A percentile compares a stretch with the other conserved stretches of the same genome.
Conservation (phyloP, 2,888 invertebrate genomes). For the Drosophila histrio region DNA sequence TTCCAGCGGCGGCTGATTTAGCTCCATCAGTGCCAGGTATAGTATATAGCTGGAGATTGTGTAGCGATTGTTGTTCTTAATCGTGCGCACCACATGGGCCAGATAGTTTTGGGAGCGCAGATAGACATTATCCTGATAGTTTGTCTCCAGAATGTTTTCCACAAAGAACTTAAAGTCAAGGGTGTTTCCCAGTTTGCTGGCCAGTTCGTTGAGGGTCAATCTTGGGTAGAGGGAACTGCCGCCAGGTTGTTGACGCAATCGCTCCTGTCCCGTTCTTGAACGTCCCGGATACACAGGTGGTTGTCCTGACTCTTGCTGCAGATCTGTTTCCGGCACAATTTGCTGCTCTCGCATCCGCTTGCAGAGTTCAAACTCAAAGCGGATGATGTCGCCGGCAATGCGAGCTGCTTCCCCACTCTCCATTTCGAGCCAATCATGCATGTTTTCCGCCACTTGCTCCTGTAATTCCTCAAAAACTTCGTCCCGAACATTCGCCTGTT, state of each 20-base stretch:
- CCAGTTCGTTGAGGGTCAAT: slow-evolving; percentile 55
- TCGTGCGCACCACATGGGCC: slow-evolving; percentile 59
- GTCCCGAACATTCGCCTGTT: slow-evolving; percentile 47
- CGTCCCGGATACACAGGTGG: slow-evolving; percentile 20
- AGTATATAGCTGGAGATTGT: slow-evolving; percentile 79
- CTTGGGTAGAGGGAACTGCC: slow-evolving; percentile 41
- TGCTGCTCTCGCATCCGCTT: slow-evolving; percentile 66
- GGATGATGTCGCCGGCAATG: slow-evolving; percentile 73
- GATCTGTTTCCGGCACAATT: slow-evolving; percentile 20
- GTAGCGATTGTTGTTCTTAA: slow-evolving; percentile 54
- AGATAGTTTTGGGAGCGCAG: slow-evolving; percentile 73
- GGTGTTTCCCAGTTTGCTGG: slow-evolving; percentile 44
- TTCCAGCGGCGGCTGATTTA: slow-evolving; percentile 48
- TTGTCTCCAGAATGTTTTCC: slow-evolving; percentile 60
- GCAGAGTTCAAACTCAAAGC: slow-evolving; percentile 80
- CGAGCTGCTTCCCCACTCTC: slow-evolving; percentile 62
- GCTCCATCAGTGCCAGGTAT: slow-evolving; percentile 68
- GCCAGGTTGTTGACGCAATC: slow-evolving; percentile 53
- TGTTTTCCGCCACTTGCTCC: slow-evolving; percentile 69
- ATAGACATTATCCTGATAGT: slow-evolving; percentile 58
- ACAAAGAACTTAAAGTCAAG: slow-evolving; percentile 79
- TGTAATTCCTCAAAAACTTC: slow-evolving; percentile 63
- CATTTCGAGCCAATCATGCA: slow-evolving; percentile 75
- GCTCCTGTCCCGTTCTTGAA: slow-evolving; percentile 54
- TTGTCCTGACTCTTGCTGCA: neutral